phyloP scores from a whole-genome alignment of 2,797 vertebrate genomes.

The Sebastes nivosus region DNA sequence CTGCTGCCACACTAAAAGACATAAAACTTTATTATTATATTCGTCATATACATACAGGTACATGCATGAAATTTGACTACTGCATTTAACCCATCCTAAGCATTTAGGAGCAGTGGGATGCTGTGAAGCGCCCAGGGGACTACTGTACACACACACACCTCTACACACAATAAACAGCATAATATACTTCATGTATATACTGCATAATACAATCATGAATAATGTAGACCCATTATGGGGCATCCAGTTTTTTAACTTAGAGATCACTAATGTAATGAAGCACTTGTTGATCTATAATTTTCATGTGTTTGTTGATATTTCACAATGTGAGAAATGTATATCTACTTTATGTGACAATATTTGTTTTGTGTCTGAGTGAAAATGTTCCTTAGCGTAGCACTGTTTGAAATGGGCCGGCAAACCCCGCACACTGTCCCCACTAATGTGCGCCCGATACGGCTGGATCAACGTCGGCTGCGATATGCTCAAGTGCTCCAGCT shows the following conservation, averaged over 20 bases:
- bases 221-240: background rate
- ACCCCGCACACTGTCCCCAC: constrained; percentile 86
- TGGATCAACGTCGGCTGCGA: constrained; percentile 91
- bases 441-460: constrained; percentile 92
- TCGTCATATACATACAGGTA: too few species aligned
- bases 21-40: too few species aligned
- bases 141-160: too few species aligned
- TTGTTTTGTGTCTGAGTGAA: background rate
- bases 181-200: too few species aligned
- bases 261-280: background rate
- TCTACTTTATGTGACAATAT: background rate
- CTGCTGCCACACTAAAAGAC: too few species aligned
- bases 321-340: background rate
- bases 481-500: constrained; percentile 93
- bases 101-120: too few species aligned
- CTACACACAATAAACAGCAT: too few species aligned
- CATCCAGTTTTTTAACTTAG: background rate
- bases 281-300: background rate
- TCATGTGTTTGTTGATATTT: background rate
- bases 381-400: constrained; percentile 81
- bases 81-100: too few species aligned
- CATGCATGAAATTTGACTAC: too few species aligned
- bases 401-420: constrained; percentile 94
- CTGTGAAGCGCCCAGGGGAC: too few species aligned
- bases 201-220: too few species aligned